Evolutionary conservation across 2,797 vertebrate species (phyloP).

Genomic region (Tauraco hartlaubi): DNA sequence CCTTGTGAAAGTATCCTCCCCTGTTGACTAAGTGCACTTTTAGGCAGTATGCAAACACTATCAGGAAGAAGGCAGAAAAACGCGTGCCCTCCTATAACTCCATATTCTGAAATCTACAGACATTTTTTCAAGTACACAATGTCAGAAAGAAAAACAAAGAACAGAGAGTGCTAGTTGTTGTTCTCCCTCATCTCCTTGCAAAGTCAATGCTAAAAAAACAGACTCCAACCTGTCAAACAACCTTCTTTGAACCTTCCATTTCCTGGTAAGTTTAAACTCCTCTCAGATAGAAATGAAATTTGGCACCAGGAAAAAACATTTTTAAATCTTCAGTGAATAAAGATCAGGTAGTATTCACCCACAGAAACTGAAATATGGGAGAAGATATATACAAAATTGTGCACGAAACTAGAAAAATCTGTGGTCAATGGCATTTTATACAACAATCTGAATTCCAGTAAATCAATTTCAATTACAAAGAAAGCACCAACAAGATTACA

Average conservation of each 20-base stretch:
- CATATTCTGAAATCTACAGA: not conserved
- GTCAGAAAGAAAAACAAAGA: constrained; percentile 10
- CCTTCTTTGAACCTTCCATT: not conserved
- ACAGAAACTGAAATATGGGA: not conserved
- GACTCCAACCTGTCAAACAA: not conserved
- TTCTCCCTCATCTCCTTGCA: not conserved
- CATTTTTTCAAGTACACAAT: not conserved
- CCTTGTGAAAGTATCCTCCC: not conserved
- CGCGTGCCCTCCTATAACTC: not conserved
- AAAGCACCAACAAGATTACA: not conserved
- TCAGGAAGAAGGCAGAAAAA: not conserved
- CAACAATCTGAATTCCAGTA: not conserved
- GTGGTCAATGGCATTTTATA: not conserved
- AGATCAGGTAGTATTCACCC: not conserved
- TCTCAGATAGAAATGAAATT: not conserved
- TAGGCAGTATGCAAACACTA: not conserved
- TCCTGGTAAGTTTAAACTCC: not conserved
- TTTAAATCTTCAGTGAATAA: not conserved
- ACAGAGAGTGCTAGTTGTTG: not conserved
- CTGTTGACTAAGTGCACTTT: not conserved
- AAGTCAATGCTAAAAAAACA: not conserved
- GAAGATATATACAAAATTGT: not conserved
- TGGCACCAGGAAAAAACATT: not conserved
- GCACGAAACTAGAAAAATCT: not conserved
- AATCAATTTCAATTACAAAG: not conserved